Base-by-base conservation (phyloP, 1,140 invertebrate genomes). In the Ips typographus region DNA sequence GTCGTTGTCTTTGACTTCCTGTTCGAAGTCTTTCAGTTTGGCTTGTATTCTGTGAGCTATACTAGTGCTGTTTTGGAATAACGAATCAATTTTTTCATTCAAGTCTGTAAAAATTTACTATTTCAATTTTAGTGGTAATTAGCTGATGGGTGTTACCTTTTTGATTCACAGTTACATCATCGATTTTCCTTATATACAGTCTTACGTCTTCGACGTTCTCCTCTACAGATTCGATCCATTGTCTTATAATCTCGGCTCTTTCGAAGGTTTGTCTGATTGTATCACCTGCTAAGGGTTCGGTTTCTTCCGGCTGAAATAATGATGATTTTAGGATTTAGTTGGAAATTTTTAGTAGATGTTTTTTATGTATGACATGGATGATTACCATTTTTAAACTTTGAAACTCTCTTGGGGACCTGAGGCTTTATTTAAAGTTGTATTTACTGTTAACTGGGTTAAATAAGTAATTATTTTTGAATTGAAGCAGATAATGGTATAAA, bases 31-130 rank as follows among this genome's bases (percentile, higher is more conserved):
- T 68, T 76, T 77, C 40, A 78, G 43, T 65, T 73, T 76, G 37
- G 37, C 40, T 38, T 68, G 70, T 8, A 76, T 70, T 70, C 72
- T 64, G 3, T 71, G 64, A 2, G 62, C 70, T 52, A 76, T 68
- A 44, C 56, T 74, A 6, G 70, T 75, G 44, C 72, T 77, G 43
- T 74, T 73, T 76, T 73, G 70, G 57, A 77, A 77, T 5, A 76
- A 44, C 3, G 66, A 52, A 4, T 73, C 67, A 1, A 78, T 58
- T 71, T 75, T 72, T 36, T 75, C 71, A 40, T 72, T 71, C 22
- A 77, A 63, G 47, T 74, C 77, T 78, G 55, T 22, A 72, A 73
- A 39, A 39, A 41, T 49, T 57, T 47, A 43, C 39, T 22, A 22
- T 22, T 22, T 22, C 8, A 44, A n/a, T 4, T 7, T 41, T n/a